Conservation (phyloP, 2,888 invertebrate species). For the Trichopria drosophilae region DNA sequence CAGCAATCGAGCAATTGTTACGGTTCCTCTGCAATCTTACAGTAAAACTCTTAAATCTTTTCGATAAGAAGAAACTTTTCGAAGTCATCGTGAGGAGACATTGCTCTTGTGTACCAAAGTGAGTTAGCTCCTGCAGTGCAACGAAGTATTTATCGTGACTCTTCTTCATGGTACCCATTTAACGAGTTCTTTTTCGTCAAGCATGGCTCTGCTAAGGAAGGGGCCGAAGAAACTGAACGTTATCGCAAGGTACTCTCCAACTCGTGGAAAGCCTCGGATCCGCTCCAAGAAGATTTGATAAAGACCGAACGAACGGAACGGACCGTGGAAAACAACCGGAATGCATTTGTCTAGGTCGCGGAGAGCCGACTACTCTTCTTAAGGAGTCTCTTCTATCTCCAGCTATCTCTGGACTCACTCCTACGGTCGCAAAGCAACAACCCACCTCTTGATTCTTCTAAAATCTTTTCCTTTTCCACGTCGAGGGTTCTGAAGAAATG, state of each 20-base stretch:
- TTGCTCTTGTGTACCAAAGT: neutral
- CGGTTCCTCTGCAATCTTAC: constrained; percentile 15
- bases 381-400: constrained; percentile 51
- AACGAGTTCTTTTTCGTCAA: constrained; percentile 41
- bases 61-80: constrained; percentile 24
- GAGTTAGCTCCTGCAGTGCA: constrained; percentile 40
- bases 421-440: constrained; percentile 43
- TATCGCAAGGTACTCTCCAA: constrained; percentile 43
- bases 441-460: constrained; percentile 32
- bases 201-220: constrained; percentile 29
- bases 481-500: too few relatives aligned
- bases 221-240: constrained; percentile 36
- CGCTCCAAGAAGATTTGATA: constrained; percentile 47
- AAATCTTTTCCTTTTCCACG: constrained; percentile 4
- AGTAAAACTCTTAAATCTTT: constrained; percentile 30
- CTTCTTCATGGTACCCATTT: constrained; percentile 27
- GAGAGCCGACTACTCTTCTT: constrained; percentile 51
- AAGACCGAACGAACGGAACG: constrained; percentile 48
- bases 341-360: constrained; percentile 55
- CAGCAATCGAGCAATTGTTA: too few relatives aligned
- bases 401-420: constrained; percentile 43
- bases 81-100: neutral
- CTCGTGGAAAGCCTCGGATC: constrained; percentile 41
- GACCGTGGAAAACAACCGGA: constrained; percentile 51
- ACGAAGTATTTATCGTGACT: constrained; percentile 51